A percentile compares a stretch with the other conserved stretches of the same genome.
phyloP scores from a whole-genome alignment of 1,140 invertebrate genomes.

The Holotrichia oblita region DNA sequence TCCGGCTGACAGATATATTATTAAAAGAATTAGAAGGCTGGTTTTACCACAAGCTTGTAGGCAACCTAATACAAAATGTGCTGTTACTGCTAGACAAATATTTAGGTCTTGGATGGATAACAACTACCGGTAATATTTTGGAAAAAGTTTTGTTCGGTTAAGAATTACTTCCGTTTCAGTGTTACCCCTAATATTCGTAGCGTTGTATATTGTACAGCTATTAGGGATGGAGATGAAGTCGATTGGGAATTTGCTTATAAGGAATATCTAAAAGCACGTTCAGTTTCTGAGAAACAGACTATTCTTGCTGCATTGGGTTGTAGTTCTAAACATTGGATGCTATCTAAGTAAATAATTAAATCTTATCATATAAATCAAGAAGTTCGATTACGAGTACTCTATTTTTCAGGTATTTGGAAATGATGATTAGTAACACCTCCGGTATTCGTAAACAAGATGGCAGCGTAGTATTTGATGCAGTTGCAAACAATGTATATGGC shows the following conservation, averaged over 20 bases:
- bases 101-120: conserved; percentile 63
- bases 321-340: conserved; percentile 75
- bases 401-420: conserved; percentile 66
- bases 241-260: conserved; percentile 87
- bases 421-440: conserved; percentile 67
- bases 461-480: conserved; percentile 68
- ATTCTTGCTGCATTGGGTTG: conserved; percentile 78
- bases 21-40: conserved; percentile 62
- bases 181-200: conserved; percentile 79
- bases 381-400: too few relatives aligned
- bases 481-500: conserved; percentile 68
- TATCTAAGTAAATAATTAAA: conserved; percentile 68
- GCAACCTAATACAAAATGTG: conserved; percentile 62
- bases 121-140: not conserved
- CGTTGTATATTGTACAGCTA: conserved; percentile 81
- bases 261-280: conserved; percentile 73
- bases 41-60: conserved; percentile 65
- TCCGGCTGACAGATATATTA: conserved; percentile 59
- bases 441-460: too few relatives aligned
- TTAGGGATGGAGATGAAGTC: conserved; percentile 73
- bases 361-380: too few relatives aligned
- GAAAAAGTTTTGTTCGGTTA: not conserved
- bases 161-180: conserved; percentile 62
- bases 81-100: conserved; percentile 57
- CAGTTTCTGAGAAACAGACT: conserved; percentile 71